Conservation (phyloP, 2,113 vertebrate species). For the Echinops telfairi region DNA sequence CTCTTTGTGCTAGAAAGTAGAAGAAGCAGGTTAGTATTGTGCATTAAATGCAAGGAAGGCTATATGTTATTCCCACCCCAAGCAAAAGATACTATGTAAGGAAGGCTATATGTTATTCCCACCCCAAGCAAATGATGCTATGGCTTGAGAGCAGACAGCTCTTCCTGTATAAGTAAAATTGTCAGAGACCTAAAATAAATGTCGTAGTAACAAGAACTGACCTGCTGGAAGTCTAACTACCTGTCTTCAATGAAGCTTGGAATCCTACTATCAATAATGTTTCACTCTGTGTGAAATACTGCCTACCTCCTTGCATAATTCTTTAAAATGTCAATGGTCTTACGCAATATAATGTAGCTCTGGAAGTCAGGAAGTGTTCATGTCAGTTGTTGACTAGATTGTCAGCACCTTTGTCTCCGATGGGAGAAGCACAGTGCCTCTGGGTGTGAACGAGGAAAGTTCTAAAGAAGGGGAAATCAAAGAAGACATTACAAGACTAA, state of each 20-base stretch:
- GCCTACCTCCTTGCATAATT: no score
- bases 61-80: background rate
- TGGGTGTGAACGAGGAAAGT: background rate
- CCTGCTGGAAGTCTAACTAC: background rate
- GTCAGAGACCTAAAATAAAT: accelerated
- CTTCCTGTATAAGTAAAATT: background rate
- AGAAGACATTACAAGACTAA: background rate
- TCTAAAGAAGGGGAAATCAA: background rate
- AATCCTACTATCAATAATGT: background rate
- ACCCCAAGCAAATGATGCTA: background rate
- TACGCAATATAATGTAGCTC: background rate
- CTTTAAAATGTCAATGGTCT: background rate
- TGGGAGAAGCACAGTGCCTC: background rate
- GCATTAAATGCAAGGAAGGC: background rate
- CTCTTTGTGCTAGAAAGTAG: background rate
- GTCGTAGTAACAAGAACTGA: background rate
- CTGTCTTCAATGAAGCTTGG: background rate
- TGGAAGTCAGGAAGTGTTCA: background rate
- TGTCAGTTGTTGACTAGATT: background rate
- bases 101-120: background rate
- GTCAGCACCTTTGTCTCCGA: background rate
- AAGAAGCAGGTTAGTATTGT: background rate
- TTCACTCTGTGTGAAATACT: background rate
- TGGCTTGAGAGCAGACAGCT: background rate
- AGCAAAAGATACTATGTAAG: background rate